Base-by-base conservation (phyloP, 2,888 invertebrate genomes). In the Xiphydria camelus region DNA sequence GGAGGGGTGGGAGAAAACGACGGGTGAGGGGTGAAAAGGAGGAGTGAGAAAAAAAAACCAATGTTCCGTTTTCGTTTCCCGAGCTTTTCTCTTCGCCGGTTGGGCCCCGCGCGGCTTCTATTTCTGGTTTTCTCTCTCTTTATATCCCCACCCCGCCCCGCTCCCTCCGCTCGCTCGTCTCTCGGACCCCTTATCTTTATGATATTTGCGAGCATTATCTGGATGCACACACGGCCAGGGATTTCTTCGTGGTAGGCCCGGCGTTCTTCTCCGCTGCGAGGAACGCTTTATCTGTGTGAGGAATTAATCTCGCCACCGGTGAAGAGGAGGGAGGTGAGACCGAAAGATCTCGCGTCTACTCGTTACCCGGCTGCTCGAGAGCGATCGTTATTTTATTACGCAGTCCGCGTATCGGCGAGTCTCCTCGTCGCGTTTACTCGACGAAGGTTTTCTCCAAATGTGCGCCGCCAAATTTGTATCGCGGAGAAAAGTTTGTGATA, bases 171-270 rank as follows among this genome's bases (percentile, higher is more conserved):
- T 19, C 20, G 26, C 49, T 54, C 49, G 51, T 55, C 47, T 23
- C 20, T 26, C 12, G 25, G 22, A 38, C 52, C 63, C 45, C 36
- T 70, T 73, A 73, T 73, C 73, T 75, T 74, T 75, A 75, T 60
- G 72, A 73, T 75, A 73, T 75, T 75, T 75, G 73, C 73, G 54
- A 62, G 59, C 58, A 66, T 68, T 75, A 75, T 75, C 74, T 68
- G 57, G 60, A 50, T 52, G 61, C 61, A 61, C 56, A 68, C 62
- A 66, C 58, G 49, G 51, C 51, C 60, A 48, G 60, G 57, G 57
- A 64, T 63, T 66, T 63, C 56, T 57, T 57, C 52, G 17, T 14
- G 17, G 33, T 9, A 5, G 26, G 7, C n/a, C 26, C 7, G 26
- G 26, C 26, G 26, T 26, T 26, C 26, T 14, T 14, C 4, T 26